Percentiles rank a stretch among this genome's conserved stretches.
These are phyloP conservation scores for Megalops cyprinoides DNA, from an alignment of 2,797 vertebrate species.

Conservation along the genomic window DNA sequence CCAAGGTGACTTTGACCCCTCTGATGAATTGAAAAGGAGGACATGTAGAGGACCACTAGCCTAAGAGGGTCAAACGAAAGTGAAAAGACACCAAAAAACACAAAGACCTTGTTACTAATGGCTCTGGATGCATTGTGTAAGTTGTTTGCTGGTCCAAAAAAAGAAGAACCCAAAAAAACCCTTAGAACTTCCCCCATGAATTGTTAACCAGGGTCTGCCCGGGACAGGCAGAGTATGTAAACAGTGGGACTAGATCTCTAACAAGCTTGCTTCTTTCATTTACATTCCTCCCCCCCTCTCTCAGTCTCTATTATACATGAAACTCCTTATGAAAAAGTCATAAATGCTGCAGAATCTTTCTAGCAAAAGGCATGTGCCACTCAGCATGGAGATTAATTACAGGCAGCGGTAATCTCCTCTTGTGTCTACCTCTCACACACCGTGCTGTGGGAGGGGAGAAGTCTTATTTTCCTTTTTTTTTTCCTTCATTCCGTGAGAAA, in stretches of 20 bases:
- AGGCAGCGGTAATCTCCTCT: constrained; percentile 31
- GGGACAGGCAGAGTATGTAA: constrained; percentile 66
- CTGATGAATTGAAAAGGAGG: background rate
- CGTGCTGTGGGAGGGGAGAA: too few species aligned
- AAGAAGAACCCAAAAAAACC: constrained; percentile 31
- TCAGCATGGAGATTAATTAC: constrained; percentile 55
- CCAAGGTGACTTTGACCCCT: too few species aligned
- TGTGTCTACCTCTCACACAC: background rate
- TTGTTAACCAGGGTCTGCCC: constrained; percentile 68
- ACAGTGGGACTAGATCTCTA: constrained; percentile 67
- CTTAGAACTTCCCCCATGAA: constrained; percentile 58
- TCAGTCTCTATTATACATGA: constrained; percentile 64
- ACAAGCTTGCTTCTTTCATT: constrained; percentile 66
- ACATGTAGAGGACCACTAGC: constrained; percentile 61
- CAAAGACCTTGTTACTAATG: constrained; percentile 47
- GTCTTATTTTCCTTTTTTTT: background rate
- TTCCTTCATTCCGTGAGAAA: background rate
- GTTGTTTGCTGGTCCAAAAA: constrained; percentile 33
- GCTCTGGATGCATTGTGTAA: constrained; percentile 59
- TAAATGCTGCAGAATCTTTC: constrained; percentile 27
- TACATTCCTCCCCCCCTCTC: constrained; percentile 57
- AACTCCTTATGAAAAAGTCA: constrained; percentile 38
- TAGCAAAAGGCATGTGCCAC: constrained; percentile 57
- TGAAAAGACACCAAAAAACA: constrained; percentile 34
- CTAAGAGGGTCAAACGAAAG: constrained; percentile 3